phyloP scores from a whole-genome alignment of 2,113 vertebrate species.

The Ctenodactylus gundi region DNA sequence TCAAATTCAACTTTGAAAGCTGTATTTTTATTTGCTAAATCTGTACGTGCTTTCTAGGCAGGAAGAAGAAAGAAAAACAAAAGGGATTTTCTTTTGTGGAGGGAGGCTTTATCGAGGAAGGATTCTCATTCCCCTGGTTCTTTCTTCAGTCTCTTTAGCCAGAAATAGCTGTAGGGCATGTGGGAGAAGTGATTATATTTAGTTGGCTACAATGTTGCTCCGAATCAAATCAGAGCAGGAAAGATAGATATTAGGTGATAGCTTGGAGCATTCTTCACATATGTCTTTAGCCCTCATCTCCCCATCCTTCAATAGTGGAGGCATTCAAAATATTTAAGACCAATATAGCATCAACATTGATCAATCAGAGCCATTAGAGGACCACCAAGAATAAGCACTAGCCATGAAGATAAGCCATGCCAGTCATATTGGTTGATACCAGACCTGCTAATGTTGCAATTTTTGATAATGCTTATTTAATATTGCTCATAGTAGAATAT shows the following conservation, averaged over 20 bases:
- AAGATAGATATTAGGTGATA: background rate
- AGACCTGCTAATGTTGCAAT: background rate
- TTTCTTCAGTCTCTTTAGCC: background rate
- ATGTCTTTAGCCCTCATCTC: background rate
- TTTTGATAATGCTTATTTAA: background rate
- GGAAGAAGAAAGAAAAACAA: background rate
- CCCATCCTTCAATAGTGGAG: background rate
- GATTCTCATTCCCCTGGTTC: background rate
- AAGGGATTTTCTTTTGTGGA: background rate
- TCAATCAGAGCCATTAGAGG: background rate
- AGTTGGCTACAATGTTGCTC: background rate
- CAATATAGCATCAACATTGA: background rate
- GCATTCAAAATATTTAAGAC: background rate
- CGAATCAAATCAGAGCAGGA: background rate
- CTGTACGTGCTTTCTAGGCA: background rate
- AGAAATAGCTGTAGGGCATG: background rate
- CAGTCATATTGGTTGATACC: background rate
- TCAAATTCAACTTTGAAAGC: background rate
- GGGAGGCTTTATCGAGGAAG: background rate
- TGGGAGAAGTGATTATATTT: background rate
- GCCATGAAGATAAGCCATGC: background rate
- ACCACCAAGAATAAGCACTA: background rate
- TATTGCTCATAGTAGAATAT: background rate
- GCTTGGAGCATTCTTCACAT: background rate
- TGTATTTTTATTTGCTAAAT: constrained; percentile 11